Evolutionary conservation across 64 coral and sea anemone genomes (phyloP), one percentile per base, ranked within the genome.

Genomic region (Actinia equina): DNA sequence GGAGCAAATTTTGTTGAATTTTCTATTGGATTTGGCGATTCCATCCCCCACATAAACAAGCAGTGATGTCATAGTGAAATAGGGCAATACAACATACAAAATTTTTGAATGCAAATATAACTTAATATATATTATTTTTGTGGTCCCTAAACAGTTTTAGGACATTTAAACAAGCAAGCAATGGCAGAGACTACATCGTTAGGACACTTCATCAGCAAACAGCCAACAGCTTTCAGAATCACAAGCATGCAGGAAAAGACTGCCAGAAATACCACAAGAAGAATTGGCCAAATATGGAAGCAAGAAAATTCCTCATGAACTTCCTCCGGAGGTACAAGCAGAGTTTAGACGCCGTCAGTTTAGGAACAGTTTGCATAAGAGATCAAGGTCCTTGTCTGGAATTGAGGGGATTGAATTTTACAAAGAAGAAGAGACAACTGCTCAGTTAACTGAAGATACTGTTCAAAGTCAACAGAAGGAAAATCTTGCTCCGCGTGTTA

Each of bases 301-400:
- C 11, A 12, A n/a, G 44, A 55, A 59, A 19, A 90, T 26, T 45
- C 80, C 88, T 17, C 87, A 82, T 56, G 84, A 93, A 27, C 58
- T 96, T 19, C 94, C 94, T 37, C 57, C 86, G 37, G 88, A 93
- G 60, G 91, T 96, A n/a, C 94, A 96, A 42, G 94, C 86, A 27
- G 74, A 92, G 20, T 84, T 92, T 88, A 43, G 5, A 63, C 83
- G 83, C 3, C 83, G 87, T 7, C 91, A 93, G 57, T 93, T 92
- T 52, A 96, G 88, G 13, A 96, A 49, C n/a, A 85, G 74, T 62
- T 69, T 83, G 1, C 94, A 93, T 37, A 90, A 92, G 89, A 93
- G 91, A 51, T 93, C 94, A 4, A 89, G 85, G 55, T 96, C 94
- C 56, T 81, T 96, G 70, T 89, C 88, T 59, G 88, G 91, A 44